A percentile compares a stretch with the other conserved stretches of the same genome.
Evolutionary conservation across 2,888 invertebrate genomes (phyloP).

Genomic region (Temnothorax unifasciatus): DNA sequence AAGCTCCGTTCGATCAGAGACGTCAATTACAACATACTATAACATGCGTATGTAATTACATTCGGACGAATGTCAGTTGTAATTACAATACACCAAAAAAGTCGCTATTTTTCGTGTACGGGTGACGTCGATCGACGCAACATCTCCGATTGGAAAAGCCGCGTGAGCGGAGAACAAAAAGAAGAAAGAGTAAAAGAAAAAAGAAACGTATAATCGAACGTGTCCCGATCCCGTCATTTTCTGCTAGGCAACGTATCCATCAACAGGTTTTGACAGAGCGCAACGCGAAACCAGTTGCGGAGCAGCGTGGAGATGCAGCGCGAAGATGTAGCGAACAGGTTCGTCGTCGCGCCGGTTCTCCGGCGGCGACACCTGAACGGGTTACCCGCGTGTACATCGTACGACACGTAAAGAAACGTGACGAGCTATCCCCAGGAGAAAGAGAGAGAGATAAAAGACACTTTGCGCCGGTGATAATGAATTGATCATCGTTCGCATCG

Average conservation of each 20-base stretch:
- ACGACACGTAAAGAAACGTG: slow-evolving; percentile 65
- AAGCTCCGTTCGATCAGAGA: slow-evolving; percentile 21
- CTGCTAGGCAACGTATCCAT: slow-evolving; percentile 54
- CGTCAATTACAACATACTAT: slow-evolving; percentile 34
- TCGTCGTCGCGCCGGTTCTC: slow-evolving; percentile 62
- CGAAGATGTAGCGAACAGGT: slow-evolving; percentile 66
- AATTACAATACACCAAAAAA: slow-evolving; percentile 46
- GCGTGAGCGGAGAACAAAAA: neutral
- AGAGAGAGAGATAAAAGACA: slow-evolving; percentile 30
- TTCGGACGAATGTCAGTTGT: neutral
- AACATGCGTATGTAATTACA: slow-evolving; percentile 33
- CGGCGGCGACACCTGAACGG: slow-evolving; percentile 56
- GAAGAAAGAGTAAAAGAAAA: neutral
- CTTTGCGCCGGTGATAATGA: slow-evolving; percentile 52
- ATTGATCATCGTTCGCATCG: slow-evolving; percentile 37
- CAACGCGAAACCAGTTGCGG: slow-evolving; percentile 70
- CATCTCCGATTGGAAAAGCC: neutral
- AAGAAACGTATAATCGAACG: slow-evolving; percentile 28
- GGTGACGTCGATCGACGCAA: neutral
- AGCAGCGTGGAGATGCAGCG: slow-evolving; percentile 61
- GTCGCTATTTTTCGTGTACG: slow-evolving; percentile 22
- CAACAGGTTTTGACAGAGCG: slow-evolving; percentile 75
- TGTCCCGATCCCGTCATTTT: slow-evolving; percentile 50
- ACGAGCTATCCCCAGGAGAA: slow-evolving; percentile 57
- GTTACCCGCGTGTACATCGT: slow-evolving; percentile 68